A percentile compares a stretch with the other conserved stretches of the same genome.
These are phyloP conservation scores for Drosophila hamatofila DNA, from an alignment of 2,888 invertebrate genomes.

Conservation along the genomic window DNA sequence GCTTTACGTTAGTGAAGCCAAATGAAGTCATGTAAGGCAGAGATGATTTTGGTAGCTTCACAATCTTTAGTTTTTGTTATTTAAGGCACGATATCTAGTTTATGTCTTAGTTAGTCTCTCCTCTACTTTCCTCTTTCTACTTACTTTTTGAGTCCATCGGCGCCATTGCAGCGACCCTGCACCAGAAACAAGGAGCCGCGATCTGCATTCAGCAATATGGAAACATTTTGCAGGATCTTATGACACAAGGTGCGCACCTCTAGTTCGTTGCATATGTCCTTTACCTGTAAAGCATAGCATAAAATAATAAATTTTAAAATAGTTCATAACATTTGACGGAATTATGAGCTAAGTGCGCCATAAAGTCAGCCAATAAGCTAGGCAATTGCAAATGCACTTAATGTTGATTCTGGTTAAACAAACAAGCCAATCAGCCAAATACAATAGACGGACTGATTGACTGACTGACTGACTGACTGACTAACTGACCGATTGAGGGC, in stretches of 20 bases:
- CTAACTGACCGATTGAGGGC: constrained; percentile 1
- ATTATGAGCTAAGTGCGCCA: constrained; percentile 23
- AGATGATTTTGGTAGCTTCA: no score
- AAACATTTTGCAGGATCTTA: constrained; percentile 98
- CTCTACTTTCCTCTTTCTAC: constrained; percentile 45
- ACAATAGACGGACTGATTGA: constrained; percentile 22
- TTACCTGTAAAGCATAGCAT: constrained; percentile 86
- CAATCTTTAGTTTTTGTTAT: background rate
- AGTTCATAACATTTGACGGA: constrained; percentile 14
- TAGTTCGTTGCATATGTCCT: constrained; percentile 98
- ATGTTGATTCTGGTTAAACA: constrained; percentile 32
- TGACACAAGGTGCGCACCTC: constrained; percentile 97
- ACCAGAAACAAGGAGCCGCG: constrained; percentile 96
- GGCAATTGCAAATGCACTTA: constrained; percentile 28
- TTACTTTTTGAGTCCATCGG: constrained; percentile 85
- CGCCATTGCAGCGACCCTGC: constrained; percentile 88
- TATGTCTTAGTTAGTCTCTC: background rate
- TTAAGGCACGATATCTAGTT: background rate
- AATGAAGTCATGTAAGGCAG: background rate
- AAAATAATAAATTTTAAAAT: background rate
- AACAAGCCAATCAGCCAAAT: constrained; percentile 44
- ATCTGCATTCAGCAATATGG: constrained; percentile 95
- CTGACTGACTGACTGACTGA: constrained; percentile 10
- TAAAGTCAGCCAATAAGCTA: constrained; percentile 26
- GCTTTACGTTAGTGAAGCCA: no score